phyloP scores from a whole-genome alignment of 2,113 vertebrate genomes.

The Pyxicephalus adspersus region DNA sequence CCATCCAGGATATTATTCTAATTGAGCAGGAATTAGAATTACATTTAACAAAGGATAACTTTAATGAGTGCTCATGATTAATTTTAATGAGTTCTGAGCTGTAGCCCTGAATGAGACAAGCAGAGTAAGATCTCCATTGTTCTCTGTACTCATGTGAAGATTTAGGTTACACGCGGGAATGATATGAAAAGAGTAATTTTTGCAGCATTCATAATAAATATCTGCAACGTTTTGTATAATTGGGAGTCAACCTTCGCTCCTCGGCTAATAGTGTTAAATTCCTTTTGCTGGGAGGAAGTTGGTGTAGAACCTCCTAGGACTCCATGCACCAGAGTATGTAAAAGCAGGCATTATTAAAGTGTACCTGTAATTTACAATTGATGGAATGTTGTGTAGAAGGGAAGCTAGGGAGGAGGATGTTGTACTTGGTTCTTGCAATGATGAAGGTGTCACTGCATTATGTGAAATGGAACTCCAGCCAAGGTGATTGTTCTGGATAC shows the following conservation, averaged over 20 bases:
- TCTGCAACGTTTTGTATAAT: not conserved
- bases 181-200: not conserved
- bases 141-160: slow-evolving; percentile 4
- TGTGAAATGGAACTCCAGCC: too few species aligned
- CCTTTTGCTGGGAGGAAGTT: too few species aligned
- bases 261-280: not conserved
- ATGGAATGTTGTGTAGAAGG: too few species aligned
- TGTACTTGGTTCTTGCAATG: too few species aligned
- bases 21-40: slow-evolving; percentile 55
- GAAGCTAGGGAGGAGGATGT: too few species aligned
- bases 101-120: slow-evolving; percentile 20
- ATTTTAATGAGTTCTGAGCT: slow-evolving; percentile 39
- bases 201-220: not conserved
- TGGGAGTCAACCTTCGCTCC: not conserved
- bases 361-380: too few species aligned
- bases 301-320: too few species aligned
- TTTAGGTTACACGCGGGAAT: slow-evolving; percentile 27
- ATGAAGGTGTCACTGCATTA: too few species aligned
- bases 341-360: too few species aligned
- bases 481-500: too few species aligned
- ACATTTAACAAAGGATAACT: slow-evolving; percentile 53
- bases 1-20: slow-evolving; percentile 34
- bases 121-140: slow-evolving; percentile 2
- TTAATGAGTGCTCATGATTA: slow-evolving; percentile 49
- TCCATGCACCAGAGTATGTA: too few species aligned